Conservation (phyloP, 2,888 invertebrate species). For the Lathronympha strigana region DNA sequence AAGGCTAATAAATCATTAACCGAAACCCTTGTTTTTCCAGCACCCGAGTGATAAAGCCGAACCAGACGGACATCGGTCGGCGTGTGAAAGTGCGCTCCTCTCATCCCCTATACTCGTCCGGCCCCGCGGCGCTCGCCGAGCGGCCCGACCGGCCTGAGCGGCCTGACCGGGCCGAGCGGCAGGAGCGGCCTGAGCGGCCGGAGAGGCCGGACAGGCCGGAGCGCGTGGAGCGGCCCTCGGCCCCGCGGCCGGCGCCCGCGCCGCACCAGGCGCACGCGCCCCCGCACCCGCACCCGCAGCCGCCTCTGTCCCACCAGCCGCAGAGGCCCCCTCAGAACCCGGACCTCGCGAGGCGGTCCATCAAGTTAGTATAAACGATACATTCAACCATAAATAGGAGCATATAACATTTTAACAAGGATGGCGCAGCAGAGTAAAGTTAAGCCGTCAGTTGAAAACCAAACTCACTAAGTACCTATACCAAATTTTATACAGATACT, state of each 20-base stretch:
- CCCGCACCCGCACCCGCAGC: constrained; percentile 63
- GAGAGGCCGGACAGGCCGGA: constrained; percentile 59
- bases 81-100: constrained; percentile 90
- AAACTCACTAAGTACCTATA: no score
- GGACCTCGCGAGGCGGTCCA: constrained; percentile 89
- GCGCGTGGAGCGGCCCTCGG: constrained; percentile 52
- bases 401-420: background rate
- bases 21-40: constrained; percentile 78
- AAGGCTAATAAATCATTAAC: background rate
- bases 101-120: constrained; percentile 70
- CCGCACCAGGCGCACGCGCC: constrained; percentile 64
- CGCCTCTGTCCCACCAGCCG: constrained; percentile 73
- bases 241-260: constrained; percentile 56
- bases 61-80: constrained; percentile 94
- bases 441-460: no score
- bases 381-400: background rate
- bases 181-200: constrained; percentile 56
- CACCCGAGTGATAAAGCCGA: constrained; percentile 96
- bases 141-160: constrained; percentile 59
- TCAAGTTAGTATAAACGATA: constrained; percentile 82
- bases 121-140: constrained; percentile 61
- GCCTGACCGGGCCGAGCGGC: constrained; percentile 51
- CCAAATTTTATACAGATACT: no score
- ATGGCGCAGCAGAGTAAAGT: no score
- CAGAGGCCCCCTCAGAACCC: constrained; percentile 82